A percentile compares a stretch with the other conserved stretches of the same genome.
Conservation (phyloP, 2,888 invertebrate species). For the Drosophila dives region DNA sequence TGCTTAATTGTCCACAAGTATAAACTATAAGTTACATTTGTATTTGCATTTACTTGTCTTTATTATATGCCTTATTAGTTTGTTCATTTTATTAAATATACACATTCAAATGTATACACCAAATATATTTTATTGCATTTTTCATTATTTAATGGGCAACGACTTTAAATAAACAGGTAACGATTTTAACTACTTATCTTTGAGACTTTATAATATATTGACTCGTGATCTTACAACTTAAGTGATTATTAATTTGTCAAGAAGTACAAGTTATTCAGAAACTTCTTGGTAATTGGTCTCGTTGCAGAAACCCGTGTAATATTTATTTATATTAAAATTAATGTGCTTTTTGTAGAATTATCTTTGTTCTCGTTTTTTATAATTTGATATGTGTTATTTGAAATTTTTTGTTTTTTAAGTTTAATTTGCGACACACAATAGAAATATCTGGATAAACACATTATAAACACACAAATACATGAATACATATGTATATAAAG, state of each 20-base stretch:
- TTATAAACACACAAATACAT: neutral
- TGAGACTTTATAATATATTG: neutral
- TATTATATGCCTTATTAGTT: constrained; percentile 8
- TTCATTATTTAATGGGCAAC: constrained; percentile 20
- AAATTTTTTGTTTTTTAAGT: constrained; percentile 42
- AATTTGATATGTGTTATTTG: neutral
- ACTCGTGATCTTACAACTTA: no score
- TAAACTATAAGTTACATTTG: constrained; percentile 39
- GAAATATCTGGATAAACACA: neutral
- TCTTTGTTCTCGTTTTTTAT: neutral
- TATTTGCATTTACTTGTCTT: constrained; percentile 50
- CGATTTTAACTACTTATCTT: neutral
- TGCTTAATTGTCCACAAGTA: constrained; percentile 2
- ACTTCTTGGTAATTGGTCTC: neutral
- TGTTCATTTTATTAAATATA: constrained; percentile 19
- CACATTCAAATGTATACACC: constrained; percentile 16
- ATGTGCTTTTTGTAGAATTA: neutral
- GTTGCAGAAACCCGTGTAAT: no score
- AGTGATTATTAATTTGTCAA: neutral
- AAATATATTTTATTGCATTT: constrained; percentile 6
- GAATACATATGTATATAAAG: neutral
- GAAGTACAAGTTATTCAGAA: no score
- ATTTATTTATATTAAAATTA: neutral
- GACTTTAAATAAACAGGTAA: neutral
- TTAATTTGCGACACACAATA: constrained; percentile 19